phyloP scores from a whole-genome alignment of 1,140 invertebrate species.

The Forficula auricularia region DNA sequence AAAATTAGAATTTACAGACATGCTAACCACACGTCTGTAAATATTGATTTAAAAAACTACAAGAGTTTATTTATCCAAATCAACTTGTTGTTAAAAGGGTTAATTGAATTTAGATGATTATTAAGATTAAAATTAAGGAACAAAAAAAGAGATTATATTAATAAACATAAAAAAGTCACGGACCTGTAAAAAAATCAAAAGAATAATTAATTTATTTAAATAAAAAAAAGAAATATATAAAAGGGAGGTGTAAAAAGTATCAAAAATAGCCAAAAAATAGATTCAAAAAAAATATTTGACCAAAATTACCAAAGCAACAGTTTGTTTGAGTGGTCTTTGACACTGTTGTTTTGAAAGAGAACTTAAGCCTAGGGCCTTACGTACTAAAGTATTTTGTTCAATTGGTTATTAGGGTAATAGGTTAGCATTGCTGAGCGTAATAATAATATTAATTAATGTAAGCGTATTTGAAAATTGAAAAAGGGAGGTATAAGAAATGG shows the following conservation, averaged over 20 bases:
- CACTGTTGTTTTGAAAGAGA: too few relatives aligned
- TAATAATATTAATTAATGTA: background rate
- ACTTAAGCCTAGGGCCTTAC: too few relatives aligned
- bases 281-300: conserved; percentile 15
- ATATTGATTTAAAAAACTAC: conserved; percentile 8
- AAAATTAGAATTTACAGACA: too few relatives aligned
- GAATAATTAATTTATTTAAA: conserved; percentile 14
- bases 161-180: conserved; percentile 15
- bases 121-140: conserved; percentile 6
- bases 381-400: conserved; percentile 1
- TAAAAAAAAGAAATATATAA: conserved; percentile 10
- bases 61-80: background rate
- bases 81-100: background rate
- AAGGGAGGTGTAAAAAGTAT: conserved; percentile 1
- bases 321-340: background rate
- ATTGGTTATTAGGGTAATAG: conserved; percentile 1
- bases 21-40: too few relatives aligned
- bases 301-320: conserved; percentile 10
- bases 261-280: conserved; percentile 7
- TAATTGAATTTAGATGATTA: background rate
- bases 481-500: background rate
- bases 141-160: conserved; percentile 22
- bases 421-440: conserved; percentile 2
- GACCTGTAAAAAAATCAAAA: conserved; percentile 7
- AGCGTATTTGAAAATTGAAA: background rate